These are phyloP conservation scores for Pipa parva DNA, from an alignment of 2,113 vertebrate genomes.

Conservation along the genomic window DNA sequence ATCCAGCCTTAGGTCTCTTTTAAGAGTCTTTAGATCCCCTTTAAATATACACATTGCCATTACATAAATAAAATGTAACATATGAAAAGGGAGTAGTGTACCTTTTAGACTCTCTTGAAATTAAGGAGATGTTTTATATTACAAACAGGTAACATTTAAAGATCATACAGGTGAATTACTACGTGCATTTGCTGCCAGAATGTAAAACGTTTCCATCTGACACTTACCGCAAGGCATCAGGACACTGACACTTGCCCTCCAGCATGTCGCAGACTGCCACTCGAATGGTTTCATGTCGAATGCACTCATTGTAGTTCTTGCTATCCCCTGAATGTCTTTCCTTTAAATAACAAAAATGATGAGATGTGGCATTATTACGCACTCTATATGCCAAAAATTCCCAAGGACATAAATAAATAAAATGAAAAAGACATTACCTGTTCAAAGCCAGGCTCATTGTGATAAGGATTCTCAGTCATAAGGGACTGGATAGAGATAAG, in stretches of 20 bases:
- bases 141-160: no score
- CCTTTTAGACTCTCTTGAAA: no score
- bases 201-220: no score
- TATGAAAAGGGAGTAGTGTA: no score
- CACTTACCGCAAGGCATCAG: slow-evolving; percentile 84
- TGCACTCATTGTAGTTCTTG: slow-evolving; percentile 98
- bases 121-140: no score
- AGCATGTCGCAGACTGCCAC: slow-evolving; percentile 98
- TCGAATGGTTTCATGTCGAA: slow-evolving; percentile 92
- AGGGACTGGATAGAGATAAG: slow-evolving; percentile 98
- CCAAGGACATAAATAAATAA: slow-evolving; percentile 9
- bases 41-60: no score
- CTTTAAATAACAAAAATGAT: slow-evolving; percentile 68
- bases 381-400: not conserved
- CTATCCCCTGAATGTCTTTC: slow-evolving; percentile 96
- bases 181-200: no score
- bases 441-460: slow-evolving; percentile 97
- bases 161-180: no score
- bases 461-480: slow-evolving; percentile 98
- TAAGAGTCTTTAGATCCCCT: no score
- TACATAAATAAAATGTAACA: no score
- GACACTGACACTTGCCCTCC: slow-evolving; percentile 89
- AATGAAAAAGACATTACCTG: slow-evolving; percentile 71
- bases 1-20: no score
- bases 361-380: no score